Evolutionary conservation across 2,888 invertebrate species (phyloP), one percentile per base, ranked within the genome.

Genomic region (Metopia argyrocephala): DNA sequence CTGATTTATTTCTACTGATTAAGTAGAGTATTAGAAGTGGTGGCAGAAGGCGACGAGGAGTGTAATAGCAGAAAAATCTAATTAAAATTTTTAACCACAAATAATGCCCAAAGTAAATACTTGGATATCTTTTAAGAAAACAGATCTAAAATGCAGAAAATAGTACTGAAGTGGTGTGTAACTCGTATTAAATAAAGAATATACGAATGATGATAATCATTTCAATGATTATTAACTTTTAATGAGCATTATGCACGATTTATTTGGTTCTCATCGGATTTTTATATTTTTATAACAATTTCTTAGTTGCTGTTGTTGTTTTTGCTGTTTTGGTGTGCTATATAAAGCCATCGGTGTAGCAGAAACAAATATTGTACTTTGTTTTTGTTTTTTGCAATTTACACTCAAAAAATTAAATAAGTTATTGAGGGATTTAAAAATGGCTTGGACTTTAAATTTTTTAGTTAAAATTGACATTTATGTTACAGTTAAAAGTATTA

Each of bases 1-100:
- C 81, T 59, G 81, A 81, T 81, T 81, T 81, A 78, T 78, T 78
- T 78, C 23, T 70, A 66, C 81, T 81, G 81, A 81, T 81, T 81
- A 78, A 81, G 59, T 52, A 27, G 70, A 70, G 52, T 68, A 68
- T 69, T 21, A 64, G 48, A 21, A 45, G 6, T 25, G 31, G 50
- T 18, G 27, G 28, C 50, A 25, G 15, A 25, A 50, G n/a, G 12
- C 31, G 12, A 31, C 38, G 45, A 4, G 61, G 15, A 38, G 45
- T 46, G 23, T 20, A 54, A 20, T 18, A 54, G 38, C 12, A 61
- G 62, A 54, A 73, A 80, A 80, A 80, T 80, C 73, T 80, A 76
- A 80, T 80, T 76, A 80, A 80, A 76, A 71, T 66, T 71, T 71
- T 79, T 38, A 38, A 71, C 79, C 76, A 79, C 79, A 79, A 76